Base-by-base conservation (phyloP, 2,888 invertebrate genomes). In the Heliconius hortense region DNA sequence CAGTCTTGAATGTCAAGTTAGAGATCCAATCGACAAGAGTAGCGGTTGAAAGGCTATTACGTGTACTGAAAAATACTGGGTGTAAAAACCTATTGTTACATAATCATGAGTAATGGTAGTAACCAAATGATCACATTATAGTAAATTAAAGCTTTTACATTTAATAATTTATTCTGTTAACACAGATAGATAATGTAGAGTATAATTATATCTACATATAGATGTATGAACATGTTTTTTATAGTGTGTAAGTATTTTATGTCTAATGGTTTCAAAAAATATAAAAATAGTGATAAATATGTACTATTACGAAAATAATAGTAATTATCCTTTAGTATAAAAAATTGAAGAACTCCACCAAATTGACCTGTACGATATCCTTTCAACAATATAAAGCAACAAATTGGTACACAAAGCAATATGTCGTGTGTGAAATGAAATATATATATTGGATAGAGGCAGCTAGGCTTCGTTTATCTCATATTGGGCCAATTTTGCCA, bases 401-500 rank as follows among this genome's bases (percentile, higher is more conserved):
- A 75, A 70, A 76, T 76, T 62, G 73, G 21, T 66, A 60, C 56
- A 77, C 72, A 78, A 76, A 74, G 73, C 43, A 24, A 2, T 28
- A 63, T 39, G n/a, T 72, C 31, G 69, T 71, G 64, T 71, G 72
- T 72, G n/a, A 66, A 73, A 79, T 80, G 78, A 79, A 70, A 76
- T 79, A 81, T 76, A 79, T 79, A 56, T 77, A 73, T 66, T 71
- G 73, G 62, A 75, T 72, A 59, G 76, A 69, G 78, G 69, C 72
- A 67, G 56, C 74, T 70, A 72, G 60, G 74, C 76, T 70, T 69
- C 70, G 78, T 72, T 75, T 70, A 79, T 79, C 76, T 63, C 75
- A 72, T 76, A 80, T 81, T 78, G 78, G 73, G 83, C 81, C 82
- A 81, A 81, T 82, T 80, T 35, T 15, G 56, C 69, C 69, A 69